These are phyloP conservation scores for Batillaria attramentaria DNA, from an alignment of 1,140 invertebrate species.

Conservation along the genomic window DNA sequence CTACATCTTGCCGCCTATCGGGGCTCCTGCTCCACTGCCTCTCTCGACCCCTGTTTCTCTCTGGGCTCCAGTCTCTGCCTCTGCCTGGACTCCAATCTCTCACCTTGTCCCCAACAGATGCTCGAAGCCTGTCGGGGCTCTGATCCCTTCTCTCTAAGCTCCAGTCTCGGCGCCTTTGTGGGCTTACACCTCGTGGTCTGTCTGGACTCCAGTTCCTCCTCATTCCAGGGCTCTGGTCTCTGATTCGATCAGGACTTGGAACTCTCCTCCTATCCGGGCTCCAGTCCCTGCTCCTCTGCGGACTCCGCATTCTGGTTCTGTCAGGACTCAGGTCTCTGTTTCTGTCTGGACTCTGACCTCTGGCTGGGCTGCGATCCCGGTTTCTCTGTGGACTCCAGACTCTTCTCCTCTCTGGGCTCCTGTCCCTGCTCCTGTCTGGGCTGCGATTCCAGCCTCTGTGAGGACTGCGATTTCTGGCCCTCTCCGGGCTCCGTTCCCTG, in stretches of 20 bases:
- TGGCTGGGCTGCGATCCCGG: constrained; percentile 19
- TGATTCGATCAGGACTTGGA: constrained; percentile 24
- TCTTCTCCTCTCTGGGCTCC: constrained; percentile 35
- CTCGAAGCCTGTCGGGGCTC: constrained; percentile 33
- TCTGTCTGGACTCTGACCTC: constrained; percentile 32
- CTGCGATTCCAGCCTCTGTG: constrained; percentile 11
- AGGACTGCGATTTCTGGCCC: constrained; percentile 13
- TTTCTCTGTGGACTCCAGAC: constrained; percentile 39
- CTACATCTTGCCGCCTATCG: neutral
- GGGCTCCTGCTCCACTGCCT: too few species aligned
- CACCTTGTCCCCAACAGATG: neutral
- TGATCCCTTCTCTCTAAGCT: constrained; percentile 3
- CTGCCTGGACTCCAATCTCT: neutral
- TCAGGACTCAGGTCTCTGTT: constrained; percentile 18
- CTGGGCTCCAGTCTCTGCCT: too few species aligned
- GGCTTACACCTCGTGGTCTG: neutral
- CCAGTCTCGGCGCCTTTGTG: neutral
- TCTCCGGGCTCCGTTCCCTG: constrained; percentile 33
- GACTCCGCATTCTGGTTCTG: constrained; percentile 28
- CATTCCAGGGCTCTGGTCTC: constrained; percentile 30
- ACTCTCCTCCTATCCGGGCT: constrained; percentile 28
- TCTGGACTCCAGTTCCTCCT: constrained; percentile 23
- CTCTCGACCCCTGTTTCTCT: too few species aligned
- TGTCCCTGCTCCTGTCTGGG: constrained; percentile 42
- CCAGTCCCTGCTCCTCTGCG: constrained; percentile 34